These are phyloP conservation scores for Agriotes lineatus DNA, from an alignment of 2,888 invertebrate species.

Conservation along the genomic window DNA sequence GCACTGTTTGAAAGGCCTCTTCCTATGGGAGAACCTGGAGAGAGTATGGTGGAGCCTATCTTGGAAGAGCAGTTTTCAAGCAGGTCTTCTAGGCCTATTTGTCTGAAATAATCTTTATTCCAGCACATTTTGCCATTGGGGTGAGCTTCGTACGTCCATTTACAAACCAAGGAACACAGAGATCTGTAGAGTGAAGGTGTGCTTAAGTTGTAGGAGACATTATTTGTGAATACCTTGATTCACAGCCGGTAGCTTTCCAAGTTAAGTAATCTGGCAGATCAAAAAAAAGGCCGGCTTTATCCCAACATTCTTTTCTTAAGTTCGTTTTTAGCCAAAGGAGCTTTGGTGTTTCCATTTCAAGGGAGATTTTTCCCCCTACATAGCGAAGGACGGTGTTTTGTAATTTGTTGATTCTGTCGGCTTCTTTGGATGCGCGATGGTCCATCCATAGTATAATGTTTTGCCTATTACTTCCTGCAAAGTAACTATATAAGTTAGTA, in stretches of 20 bases:
- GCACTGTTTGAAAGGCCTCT: conserved; percentile 72
- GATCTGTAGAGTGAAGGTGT: conserved; percentile 72
- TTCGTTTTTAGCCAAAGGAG: conserved; percentile 90
- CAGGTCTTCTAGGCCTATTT: conserved; percentile 83
- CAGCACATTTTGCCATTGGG: conserved; percentile 73
- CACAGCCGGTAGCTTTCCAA: conserved; percentile 87
- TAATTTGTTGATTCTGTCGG: conserved; percentile 82
- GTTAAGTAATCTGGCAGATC: conserved; percentile 95
- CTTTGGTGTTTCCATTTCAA: conserved; percentile 98
- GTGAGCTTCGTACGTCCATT: conserved; percentile 90
- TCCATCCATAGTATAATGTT: conserved; percentile 95
- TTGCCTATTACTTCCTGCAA: conserved; percentile 74
- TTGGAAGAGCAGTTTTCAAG: conserved; percentile 72
- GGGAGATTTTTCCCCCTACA: conserved; percentile 92
- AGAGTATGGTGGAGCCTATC: conserved; percentile 76
- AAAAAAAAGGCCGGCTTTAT: conserved; percentile 81
- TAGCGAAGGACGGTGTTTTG: conserved; percentile 83
- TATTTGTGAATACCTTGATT: conserved; percentile 70
- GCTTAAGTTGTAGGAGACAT: not conserved
- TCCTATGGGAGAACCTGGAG: conserved; percentile 81
- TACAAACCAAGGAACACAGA: conserved; percentile 91
- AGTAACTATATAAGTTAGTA: conserved; percentile 10
- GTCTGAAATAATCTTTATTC: conserved; percentile 78
- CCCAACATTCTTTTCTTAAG: conserved; percentile 75
- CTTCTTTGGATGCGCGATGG: conserved; percentile 86